Evolutionary conservation across 2,797 vertebrate species (phyloP), one percentile per base, ranked within the genome.

Genomic region (Megalops cyprinoides): DNA sequence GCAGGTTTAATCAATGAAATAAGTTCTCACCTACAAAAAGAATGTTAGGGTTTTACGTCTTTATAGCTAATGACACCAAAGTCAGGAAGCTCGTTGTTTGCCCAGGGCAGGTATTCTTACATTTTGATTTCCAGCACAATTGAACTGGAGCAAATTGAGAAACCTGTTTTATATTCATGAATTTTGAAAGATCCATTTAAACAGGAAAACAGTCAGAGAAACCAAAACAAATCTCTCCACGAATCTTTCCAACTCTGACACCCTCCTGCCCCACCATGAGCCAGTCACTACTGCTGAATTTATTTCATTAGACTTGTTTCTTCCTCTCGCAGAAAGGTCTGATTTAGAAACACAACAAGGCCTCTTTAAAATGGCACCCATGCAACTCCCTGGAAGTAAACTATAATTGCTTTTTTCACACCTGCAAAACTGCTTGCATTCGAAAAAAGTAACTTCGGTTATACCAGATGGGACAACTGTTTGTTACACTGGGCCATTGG

Each of bases 121-220:
- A 60, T 55, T 46, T 53, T 60, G 48, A 49, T 60, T 76, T 83
- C 25, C 25, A 80, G 62, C 42, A 34, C 51, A 48, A 39, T 71
- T 56, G 73, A 69, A 25, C 23, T 28, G 46, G 42, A 53, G 51
- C 15, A 71, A 71, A 71, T 71, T 71, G 67, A 71, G 28, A 77
- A 28, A 10, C 34, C 62, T 60, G n/a, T 58, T 77, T 83, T 78
- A 73, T 79, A 73, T 85, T 81, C 84, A 76, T 76, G 51, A 71
- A 23, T 28, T 81, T 73, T 74, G 28, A 55, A 71, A 65, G n/a
- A 78, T 77, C 46, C 69, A 79, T 71, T 80, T 55, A 51, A 60
- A 28, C 37, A 69, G 28, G 34, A 46, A 44, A 55, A 10, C 31
- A 49, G 14, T 39, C 12, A 53, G n/a, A 74, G 51, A 20, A 69